Base-by-base conservation (phyloP, 2,888 invertebrate genomes). In the Tridacna gigas region DNA sequence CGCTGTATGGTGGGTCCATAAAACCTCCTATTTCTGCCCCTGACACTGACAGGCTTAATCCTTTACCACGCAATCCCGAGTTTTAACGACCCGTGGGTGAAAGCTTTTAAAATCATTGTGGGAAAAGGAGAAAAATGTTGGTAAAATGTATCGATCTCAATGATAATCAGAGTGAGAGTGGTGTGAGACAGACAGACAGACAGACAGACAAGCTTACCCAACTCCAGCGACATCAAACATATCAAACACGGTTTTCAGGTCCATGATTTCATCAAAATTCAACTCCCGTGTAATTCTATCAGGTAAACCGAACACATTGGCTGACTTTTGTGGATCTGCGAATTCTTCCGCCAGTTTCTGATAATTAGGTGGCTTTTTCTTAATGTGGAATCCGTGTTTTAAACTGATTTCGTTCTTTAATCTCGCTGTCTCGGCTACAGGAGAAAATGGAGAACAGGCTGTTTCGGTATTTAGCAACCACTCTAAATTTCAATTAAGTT, bases 211-310 rank as follows among this genome's bases (percentile, higher is more conserved):
- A 22, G 37, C 89, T 75, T 84, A 92, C 92, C 92, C 92, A 67
- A 79, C 89, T 26, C 90, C 89, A 25, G 90, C 90, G 22, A 89
- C 89, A 63, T 92, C 92, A 82, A 91, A 92, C 86, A 92, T 85
- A 78, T 90, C 91, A 82, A 91, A 92, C 28, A 91, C 87, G 47
- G 87, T 78, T 77, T 90, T 89, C 11, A 92, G 82, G 77, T 92
- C 92, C 60, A 86, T 73, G 26, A 92, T 92, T 82, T 92, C 92
- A 11, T 89, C 85, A 7, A 86, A 73, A 25, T 91, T 91, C 20
- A 92, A 79, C 37, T 87, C 88, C 45, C 86, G 78, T 4, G 85
- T 82, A 37, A 92, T 86, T 28, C 89, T 82, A 15, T 88, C 89
- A 0, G 92, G 91, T 1, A 92, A 81, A 22, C 89, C 88, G 9